phyloP scores from a whole-genome alignment of 2,113 vertebrate species.

The Acanthisitta chloris region DNA sequence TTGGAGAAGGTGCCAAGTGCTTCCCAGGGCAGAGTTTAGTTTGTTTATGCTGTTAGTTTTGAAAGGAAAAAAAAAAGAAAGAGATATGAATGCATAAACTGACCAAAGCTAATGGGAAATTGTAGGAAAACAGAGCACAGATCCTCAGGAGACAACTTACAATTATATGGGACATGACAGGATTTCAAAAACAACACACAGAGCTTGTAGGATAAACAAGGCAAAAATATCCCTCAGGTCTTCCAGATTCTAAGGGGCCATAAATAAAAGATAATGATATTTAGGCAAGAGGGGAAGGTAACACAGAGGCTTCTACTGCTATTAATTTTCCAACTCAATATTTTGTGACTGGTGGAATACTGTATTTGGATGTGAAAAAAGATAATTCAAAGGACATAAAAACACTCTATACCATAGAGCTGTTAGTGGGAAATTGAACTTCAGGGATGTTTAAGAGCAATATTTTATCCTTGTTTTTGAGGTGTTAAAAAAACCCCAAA shows the following conservation, averaged over 20 bases:
- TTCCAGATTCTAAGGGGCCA: background rate
- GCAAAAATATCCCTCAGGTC: background rate
- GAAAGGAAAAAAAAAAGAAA: background rate
- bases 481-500: background rate
- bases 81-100: background rate
- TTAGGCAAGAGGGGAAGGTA: conserved; percentile 27
- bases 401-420: fast-evolving
- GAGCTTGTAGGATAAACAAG: conserved; percentile 37
- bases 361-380: background rate
- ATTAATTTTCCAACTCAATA: background rate
- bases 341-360: background rate
- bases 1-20: background rate
- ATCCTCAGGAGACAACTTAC: conserved; percentile 15
- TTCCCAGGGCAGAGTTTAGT: background rate
- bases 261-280: conserved; percentile 61
- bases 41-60: conserved; percentile 8
- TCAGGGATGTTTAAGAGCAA: background rate
- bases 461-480: background rate
- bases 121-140: conserved; percentile 28
- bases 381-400: background rate
- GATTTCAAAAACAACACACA: conserved; percentile 30
- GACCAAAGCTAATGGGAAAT: conserved; percentile 46
- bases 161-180: conserved; percentile 53
- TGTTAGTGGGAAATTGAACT: background rate
- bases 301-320: background rate